Base-by-base conservation (phyloP, 2,888 invertebrate species). In the Lamellibrachia satsuma region DNA sequence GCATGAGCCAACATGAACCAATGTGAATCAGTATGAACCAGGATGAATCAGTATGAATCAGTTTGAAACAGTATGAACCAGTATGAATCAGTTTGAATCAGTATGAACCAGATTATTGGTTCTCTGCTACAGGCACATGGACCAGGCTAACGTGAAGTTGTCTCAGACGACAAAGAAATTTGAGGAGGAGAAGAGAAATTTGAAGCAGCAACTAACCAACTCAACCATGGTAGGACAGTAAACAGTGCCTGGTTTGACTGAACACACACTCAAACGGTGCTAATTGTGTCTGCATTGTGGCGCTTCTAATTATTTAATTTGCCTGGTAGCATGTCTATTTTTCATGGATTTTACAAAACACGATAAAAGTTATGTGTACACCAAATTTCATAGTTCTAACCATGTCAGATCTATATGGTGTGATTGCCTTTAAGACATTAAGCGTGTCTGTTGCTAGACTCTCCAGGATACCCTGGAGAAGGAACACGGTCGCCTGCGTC, bases 121-220 rank as follows among this genome's bases (percentile, higher is more conserved):
- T 75, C 22, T 22, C n/a, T n/a, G 15, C n/a, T 75, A 22, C 75
- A 92, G 93, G 27, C 93, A 91, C 7, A 27, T 57, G 52, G 92
- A 92, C n/a, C 90, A 60, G 91, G 91, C 92, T 57, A 93, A 93
- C 91, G 91, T 93, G 90, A 92, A 93, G 75, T 90, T 93, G 90
- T 90, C 92, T 52, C 90, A 60, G 27, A 91, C 92, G 3, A 92
- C 90, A 52, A 92, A 91, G 57, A 92, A 92, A 60, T 91, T 92
- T 52, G 94, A 94, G 51, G 94, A 94, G 60, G 94, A 94, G 91
- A 94, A 93, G 92, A 92, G 92, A 27, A 93, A 93, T 39, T 93
- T 94, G 55, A 94, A 93, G 91, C 94, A 94, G 90, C 94, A 94
- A 91, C 94, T 93, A 52, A 75, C 92, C 11, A 90, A 52, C 90